Evolutionary conservation across 64 coral and sea anemone genomes (phyloP), one percentile per base, ranked within the genome.

Genomic region (Dendronephthya gigantea): DNA sequence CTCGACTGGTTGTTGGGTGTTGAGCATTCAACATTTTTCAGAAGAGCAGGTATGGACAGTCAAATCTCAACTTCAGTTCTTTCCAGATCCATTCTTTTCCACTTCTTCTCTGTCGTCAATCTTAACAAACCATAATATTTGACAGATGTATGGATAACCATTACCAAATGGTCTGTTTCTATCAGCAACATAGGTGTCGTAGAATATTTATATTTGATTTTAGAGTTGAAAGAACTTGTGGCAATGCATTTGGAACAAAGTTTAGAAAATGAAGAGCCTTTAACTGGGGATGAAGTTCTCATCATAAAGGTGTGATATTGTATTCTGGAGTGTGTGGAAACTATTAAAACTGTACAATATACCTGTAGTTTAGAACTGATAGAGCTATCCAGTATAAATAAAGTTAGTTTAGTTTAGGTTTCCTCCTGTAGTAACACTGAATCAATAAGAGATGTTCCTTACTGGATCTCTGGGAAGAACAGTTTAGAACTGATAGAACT

Each of bases 1-100:
- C 68, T 97, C 16, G 94, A 97, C 87, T 97, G 89, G 59, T 81
- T 97, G 32, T 84, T 97, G 19, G 94, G 94, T 68, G 86, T 91
- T 40, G 94, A 90, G 13, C 94, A 97, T 85, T 90, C 94, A 31
- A 93, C 91, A 15, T 97, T 97, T 82, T 97, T 97, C 84, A 93
- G 94, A 37, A 56, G 91, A 87, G 94, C 94, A 90, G 94, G 94
- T 97, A 45, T 47, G 43, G 29, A 15, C 31, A 23, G 58, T n/a
- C n/a, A n/a, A n/a, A n/a, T n/a, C n/a, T n/a, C n/a, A n/a, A n/a
- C n/a, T n/a, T n/a, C n/a, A n/a, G n/a, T n/a, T n/a, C n/a, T n/a
- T n/a, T n/a, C n/a, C n/a, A n/a, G n/a, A n/a, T n/a, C n/a, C n/a
- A n/a, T n/a, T n/a, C n/a, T n/a, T n/a, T n/a, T n/a, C n/a, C n/a